Percentiles rank a stretch among this genome's conserved stretches.
phyloP scores from a whole-genome alignment of 2,797 vertebrate species.

The Periparus ater region DNA sequence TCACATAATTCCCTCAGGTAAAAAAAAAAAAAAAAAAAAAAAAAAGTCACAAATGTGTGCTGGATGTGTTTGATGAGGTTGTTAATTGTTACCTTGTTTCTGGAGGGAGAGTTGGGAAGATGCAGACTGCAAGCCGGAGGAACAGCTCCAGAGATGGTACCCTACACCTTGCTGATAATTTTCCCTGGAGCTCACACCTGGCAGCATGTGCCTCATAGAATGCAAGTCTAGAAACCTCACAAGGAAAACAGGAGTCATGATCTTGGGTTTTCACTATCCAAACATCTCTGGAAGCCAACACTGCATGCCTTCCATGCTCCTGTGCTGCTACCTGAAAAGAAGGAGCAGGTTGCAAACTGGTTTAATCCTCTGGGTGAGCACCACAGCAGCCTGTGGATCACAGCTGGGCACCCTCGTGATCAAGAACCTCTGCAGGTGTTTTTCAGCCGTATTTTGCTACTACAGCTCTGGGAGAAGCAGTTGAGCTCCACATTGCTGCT shows the following conservation, averaged over 20 bases:
- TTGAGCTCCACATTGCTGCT: not conserved
- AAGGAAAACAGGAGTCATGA: not conserved
- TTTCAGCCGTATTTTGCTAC: not conserved
- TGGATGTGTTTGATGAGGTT: not conserved
- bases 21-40: not conserved
- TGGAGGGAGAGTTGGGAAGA: not conserved
- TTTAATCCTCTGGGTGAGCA: not conserved
- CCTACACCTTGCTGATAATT: not conserved
- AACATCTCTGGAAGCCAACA: not conserved
- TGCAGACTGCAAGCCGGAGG: not conserved
- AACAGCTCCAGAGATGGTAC: not conserved
- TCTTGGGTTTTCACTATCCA: not conserved
- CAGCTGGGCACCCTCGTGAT: not conserved
- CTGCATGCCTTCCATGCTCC: fast-evolving
- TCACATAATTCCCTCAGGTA: not conserved
- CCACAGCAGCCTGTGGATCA: not conserved
- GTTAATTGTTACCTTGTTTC: not conserved
- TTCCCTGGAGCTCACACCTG: not conserved
- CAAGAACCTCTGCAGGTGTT: not conserved
- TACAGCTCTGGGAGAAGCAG: not conserved
- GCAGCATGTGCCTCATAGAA: not conserved
- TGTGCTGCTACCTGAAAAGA: not conserved
- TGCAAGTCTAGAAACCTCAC: not conserved
- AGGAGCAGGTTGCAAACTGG: not conserved
- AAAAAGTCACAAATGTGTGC: not conserved